Evolutionary conservation across 2,113 vertebrate genomes (phyloP), one percentile per base, ranked within the genome.

Genomic region (Percopsis transmontana): DNA sequence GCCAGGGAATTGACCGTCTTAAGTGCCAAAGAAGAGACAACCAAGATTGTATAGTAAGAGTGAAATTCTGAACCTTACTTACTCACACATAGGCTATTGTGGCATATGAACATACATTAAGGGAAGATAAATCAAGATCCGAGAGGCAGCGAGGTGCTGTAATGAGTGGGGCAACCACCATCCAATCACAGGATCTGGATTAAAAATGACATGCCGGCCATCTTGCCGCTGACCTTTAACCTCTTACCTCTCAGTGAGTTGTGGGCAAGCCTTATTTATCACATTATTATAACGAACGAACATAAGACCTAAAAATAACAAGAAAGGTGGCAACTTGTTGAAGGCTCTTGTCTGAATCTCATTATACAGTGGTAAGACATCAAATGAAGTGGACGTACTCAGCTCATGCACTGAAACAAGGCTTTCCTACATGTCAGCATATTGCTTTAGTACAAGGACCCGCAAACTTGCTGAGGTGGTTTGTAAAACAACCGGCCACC

Each of bases 381-480:
- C 65, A 70, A 24, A 20, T 41, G 41, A 50, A 70, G 12, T n/a
- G 54, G 50, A 75, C 53, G 20, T 5, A 38, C 20, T 76, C 13
- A 20, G 18, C 50, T 54, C 21, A 53, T 76, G 45, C 62, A 79
- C 57, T 72, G 57, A 74, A 77, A 80, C 55, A 52, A 63, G 23
- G 62, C 52, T 72, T 71, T 56, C 40, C 18, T 39, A 66, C n/a
- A 54, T 23, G 38, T 68, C 59, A 77, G 67, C 68, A 68, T 89
- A 89, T 87, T 87, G 83, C 87, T 87, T 81, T 68, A 82, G 72
- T 64, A 62, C 67, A 21, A 21, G 14, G 15, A 81, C 70, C 67
- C n/a, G 20, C 71, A 70, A 75, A 61, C 60, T 23, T 65, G 41
- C 65, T 68, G 75, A 80, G 66, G 70, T 78, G 68, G 78, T 55